Evolutionary conservation across 2,888 invertebrate species (phyloP).

Genomic region (Allolobophora icterica): DNA sequence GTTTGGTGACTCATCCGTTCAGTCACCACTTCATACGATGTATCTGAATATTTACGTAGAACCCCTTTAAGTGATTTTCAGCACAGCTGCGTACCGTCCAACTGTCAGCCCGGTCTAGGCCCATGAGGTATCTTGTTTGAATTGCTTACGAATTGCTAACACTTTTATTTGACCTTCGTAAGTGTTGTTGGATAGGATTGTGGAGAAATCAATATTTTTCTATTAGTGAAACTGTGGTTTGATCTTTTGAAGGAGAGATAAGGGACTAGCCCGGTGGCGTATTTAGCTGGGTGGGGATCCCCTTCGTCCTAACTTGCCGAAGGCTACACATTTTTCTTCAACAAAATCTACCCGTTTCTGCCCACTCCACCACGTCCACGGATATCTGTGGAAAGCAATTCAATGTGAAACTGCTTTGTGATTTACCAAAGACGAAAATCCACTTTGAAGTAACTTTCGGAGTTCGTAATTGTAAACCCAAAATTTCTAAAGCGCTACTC

Average conservation of each 20-base stretch:
- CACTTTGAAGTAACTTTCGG: background rate
- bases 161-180: background rate
- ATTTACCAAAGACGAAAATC: background rate
- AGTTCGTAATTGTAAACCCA: background rate
- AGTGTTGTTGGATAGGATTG: background rate
- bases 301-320: background rate
- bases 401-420: background rate
- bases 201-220: constrained; percentile 14
- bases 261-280: background rate
- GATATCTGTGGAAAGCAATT: background rate
- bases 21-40: background rate
- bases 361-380: background rate
- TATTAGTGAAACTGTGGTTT: background rate
- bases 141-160: background rate
- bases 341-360: background rate
- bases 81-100: background rate
- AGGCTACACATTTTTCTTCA: background rate
- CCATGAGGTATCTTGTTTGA: background rate
- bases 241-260: background rate
- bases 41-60: background rate
- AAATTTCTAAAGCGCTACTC: too few species aligned
- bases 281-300: background rate
- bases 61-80: background rate
- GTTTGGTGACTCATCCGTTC: background rate
- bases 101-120: background rate